Percentiles rank a stretch among this genome's conserved stretches.
phyloP scores from a whole-genome alignment of 1,140 invertebrate genomes.

The Bombus confusus region DNA sequence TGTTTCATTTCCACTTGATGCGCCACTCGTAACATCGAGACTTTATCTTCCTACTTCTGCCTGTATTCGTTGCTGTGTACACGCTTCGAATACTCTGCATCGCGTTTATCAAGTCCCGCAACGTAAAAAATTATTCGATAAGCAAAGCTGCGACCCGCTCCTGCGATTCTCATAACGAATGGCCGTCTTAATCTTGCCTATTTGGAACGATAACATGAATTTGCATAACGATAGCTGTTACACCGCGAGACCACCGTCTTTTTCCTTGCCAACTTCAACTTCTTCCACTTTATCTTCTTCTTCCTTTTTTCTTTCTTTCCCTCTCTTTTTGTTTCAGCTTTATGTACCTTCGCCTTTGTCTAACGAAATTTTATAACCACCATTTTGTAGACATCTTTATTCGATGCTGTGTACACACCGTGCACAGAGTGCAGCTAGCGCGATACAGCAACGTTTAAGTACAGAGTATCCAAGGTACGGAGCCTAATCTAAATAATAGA shows the following conservation, averaged over 20 bases:
- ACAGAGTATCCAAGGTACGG: not conserved
- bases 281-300: not conserved
- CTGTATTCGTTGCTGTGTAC: not conserved
- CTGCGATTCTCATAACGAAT: not conserved
- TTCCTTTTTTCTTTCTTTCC: no score
- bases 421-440: no score
- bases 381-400: not conserved
- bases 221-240: slow-evolving; percentile 28
- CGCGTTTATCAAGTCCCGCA: not conserved
- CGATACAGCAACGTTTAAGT: not conserved
- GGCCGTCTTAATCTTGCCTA: slow-evolving; percentile 5
- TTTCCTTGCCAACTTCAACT: not conserved
- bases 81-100: not conserved
- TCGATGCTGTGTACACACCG: no score
- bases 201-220: slow-evolving; percentile 3
- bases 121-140: slow-evolving; percentile 21
- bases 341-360: not conserved
- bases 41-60: not conserved
- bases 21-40: not conserved
- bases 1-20: not conserved
- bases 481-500: slow-evolving; percentile 14
- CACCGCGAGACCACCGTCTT: not conserved
- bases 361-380: not conserved
- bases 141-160: not conserved
- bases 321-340: no score